phyloP scores from a whole-genome alignment of 1,140 invertebrate genomes.

The Galendromus occidentalis region DNA sequence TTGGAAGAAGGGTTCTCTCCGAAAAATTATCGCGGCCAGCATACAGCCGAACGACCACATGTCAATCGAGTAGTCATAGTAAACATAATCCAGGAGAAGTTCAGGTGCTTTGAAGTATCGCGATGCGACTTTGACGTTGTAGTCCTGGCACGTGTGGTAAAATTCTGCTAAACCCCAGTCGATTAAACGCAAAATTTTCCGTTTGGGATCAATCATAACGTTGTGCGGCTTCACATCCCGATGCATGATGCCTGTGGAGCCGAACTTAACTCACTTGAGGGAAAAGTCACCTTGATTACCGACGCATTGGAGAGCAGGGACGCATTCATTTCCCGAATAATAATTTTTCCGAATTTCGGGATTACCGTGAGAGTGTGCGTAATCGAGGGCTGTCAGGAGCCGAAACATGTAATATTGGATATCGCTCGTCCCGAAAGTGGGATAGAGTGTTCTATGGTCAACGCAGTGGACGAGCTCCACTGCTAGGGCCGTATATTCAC shows the following conservation, averaged over 20 bases:
- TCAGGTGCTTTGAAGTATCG: conserved; percentile 92
- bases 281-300: no score
- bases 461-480: conserved; percentile 99
- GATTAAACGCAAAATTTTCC: conserved; percentile 77
- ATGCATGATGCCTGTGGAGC: conserved; percentile 73
- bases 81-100: conserved; percentile 91
- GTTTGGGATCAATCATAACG: conserved; percentile 99
- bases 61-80: conserved; percentile 96
- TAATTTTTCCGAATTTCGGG: no score
- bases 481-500: conserved; percentile 81
- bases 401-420: conserved; percentile 69
- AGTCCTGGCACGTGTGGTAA: conserved; percentile 95
- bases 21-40: conserved; percentile 98
- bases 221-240: conserved; percentile 96
- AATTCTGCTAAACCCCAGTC: conserved; percentile 99
- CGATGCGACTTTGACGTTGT: conserved; percentile 92
- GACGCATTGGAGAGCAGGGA: no score
- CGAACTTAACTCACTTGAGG: no score
- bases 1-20: conserved; percentile 98
- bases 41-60: conserved; percentile 99
- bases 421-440: conserved; percentile 94
- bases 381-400: conserved; percentile 56
- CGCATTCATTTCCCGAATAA: no score
- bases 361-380: conserved; percentile 90
- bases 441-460: conserved; percentile 92